These are phyloP conservation scores for Echiichthys vipera DNA, from an alignment of 2,797 vertebrate genomes.

Conservation along the genomic window DNA sequence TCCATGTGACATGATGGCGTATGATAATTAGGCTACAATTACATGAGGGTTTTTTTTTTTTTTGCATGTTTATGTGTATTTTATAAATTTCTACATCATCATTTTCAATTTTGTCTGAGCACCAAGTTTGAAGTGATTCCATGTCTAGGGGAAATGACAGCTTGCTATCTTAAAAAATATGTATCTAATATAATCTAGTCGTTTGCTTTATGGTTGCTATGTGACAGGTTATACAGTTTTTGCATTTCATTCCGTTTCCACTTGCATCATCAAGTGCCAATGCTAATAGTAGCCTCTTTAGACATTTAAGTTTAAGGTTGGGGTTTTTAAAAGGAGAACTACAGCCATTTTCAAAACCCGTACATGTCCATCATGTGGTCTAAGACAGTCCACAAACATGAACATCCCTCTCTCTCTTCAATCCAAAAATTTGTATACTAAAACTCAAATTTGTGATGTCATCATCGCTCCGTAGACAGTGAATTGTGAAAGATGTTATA, in stretches of 20 bases:
- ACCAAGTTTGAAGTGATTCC: background rate
- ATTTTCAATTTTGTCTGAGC: background rate
- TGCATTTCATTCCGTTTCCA: background rate
- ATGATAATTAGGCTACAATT: conserved; percentile 27
- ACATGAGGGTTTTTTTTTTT: background rate
- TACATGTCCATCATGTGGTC: too few relatives aligned
- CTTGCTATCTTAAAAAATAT: background rate
- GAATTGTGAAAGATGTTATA: too few relatives aligned
- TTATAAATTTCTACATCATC: background rate
- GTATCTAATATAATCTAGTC: background rate
- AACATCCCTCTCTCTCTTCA: too few relatives aligned
- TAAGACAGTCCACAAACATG: too few relatives aligned
- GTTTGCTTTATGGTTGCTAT: background rate
- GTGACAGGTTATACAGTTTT: background rate
- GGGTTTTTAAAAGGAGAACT: too few relatives aligned
- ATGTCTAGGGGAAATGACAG: background rate
- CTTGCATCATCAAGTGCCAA: background rate
- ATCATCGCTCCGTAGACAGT: too few relatives aligned
- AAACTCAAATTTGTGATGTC: too few relatives aligned
- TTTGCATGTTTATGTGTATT: background rate
- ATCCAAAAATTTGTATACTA: too few relatives aligned
- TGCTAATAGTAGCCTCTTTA: background rate
- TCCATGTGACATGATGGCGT: conserved; percentile 60
- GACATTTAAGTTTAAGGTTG: background rate
- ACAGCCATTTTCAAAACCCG: too few relatives aligned